A percentile compares a stretch with the other conserved stretches of the same genome.
phyloP scores from a whole-genome alignment of 1,140 invertebrate species.

The Paramacrobiotus metropolitanus region DNA sequence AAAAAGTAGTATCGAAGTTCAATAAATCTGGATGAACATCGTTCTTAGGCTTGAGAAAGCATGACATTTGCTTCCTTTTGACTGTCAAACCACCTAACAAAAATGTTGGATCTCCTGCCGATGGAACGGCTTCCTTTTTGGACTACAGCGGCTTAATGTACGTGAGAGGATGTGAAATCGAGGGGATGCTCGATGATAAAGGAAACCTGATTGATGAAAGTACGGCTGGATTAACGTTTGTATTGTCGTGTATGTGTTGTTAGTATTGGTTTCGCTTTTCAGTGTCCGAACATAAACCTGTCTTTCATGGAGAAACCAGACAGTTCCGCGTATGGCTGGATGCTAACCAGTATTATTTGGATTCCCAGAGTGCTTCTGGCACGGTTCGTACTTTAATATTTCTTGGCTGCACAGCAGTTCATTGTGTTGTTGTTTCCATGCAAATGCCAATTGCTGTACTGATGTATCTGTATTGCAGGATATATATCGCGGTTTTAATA shows the following conservation, averaged over 20 bases:
- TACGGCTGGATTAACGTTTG: constrained; percentile 35
- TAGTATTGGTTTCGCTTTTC: constrained; percentile 8
- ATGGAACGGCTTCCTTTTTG: constrained; percentile 53
- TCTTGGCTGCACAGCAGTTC: too few species aligned
- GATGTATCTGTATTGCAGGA: too few species aligned
- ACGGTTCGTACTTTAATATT: too few species aligned
- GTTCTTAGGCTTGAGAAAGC: constrained; percentile 47
- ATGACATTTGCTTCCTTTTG: constrained; percentile 90
- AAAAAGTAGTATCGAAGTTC: too few species aligned
- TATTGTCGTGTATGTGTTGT: constrained; percentile 17
- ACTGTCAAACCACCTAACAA: constrained; percentile 61
- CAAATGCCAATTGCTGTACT: too few species aligned
- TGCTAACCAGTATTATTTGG: constrained; percentile 43
- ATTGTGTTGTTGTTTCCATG: too few species aligned
- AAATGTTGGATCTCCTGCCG: constrained; percentile 57
- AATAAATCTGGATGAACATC: too few species aligned
- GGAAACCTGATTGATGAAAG: constrained; percentile 90
- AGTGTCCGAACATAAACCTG: constrained; percentile 51
- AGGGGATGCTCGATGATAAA: constrained; percentile 88
- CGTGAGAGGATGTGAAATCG: constrained; percentile 90
- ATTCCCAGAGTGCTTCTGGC: too few species aligned
- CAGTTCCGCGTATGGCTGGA: constrained; percentile 84
- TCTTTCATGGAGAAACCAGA: constrained; percentile 59
- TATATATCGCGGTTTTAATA: constrained; percentile 90
- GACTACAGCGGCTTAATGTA: constrained; percentile 69